Percentiles rank a stretch among this genome's conserved stretches.
Evolutionary conservation across 2,888 invertebrate genomes (phyloP).

Genomic region (Isoperla grammatica): DNA sequence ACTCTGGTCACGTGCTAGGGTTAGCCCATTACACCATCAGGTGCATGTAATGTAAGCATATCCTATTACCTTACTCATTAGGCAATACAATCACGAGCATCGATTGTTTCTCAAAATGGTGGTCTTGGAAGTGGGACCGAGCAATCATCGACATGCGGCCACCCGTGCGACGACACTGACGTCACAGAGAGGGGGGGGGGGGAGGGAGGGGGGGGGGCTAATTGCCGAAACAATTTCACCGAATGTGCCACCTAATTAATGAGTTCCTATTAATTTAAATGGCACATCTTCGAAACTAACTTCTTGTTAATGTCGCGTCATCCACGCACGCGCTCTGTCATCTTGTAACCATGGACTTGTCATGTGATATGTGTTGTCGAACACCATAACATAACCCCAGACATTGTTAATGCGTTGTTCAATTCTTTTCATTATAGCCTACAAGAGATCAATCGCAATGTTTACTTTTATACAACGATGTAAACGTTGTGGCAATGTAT

Average conservation of each 20-base stretch:
- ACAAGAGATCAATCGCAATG: no score
- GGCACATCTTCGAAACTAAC: slow-evolving; percentile 3
- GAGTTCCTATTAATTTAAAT: slow-evolving; percentile 11
- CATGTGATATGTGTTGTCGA: no score
- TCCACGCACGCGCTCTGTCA: no score
- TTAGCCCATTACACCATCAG: slow-evolving; percentile 20
- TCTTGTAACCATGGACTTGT: no score
- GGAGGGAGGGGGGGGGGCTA: background rate
- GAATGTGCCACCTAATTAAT: slow-evolving; percentile 11
- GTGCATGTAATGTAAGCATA: slow-evolving; percentile 21
- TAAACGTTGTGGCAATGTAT: no score
- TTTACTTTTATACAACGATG: no score
- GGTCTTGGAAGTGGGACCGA: slow-evolving; percentile 16
- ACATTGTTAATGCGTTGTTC: no score
- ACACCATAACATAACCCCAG: no score
- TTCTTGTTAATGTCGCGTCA: no score
- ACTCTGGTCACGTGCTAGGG: slow-evolving; percentile 5
- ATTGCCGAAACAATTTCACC: slow-evolving; percentile 6
- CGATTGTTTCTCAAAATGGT: slow-evolving; percentile 26
- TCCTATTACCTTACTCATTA: slow-evolving; percentile 23
- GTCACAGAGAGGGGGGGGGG: background rate
- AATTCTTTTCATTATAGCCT: no score
- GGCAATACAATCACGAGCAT: slow-evolving; percentile 23
- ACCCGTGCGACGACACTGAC: background rate
- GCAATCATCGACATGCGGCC: slow-evolving; percentile 10